A percentile compares a stretch with the other conserved stretches of the same genome.
Conservation (phyloP, 1,140 invertebrate genomes). For the Rhopalosiphum maidis region DNA sequence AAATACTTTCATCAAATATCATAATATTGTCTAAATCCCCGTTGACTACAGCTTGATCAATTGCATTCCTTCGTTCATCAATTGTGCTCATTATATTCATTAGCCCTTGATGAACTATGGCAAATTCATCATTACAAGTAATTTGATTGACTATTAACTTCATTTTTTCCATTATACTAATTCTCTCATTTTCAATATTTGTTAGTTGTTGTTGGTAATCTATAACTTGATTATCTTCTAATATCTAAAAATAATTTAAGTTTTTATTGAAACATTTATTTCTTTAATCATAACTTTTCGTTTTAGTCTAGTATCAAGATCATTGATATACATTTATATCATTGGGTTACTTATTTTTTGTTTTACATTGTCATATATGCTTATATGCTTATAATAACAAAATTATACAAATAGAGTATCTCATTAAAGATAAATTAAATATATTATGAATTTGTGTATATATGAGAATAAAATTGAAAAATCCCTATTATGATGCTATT, state of each 20-base stretch:
- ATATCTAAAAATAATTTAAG: conserved; percentile 34
- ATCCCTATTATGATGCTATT: too few species aligned
- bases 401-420: not conserved
- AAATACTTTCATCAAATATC: conserved; percentile 56
- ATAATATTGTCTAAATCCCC: conserved; percentile 53
- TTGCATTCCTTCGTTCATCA: conserved; percentile 43
- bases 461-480: too few species aligned
- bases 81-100: conserved; percentile 55
- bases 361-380: too few species aligned
- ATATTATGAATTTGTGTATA: not conserved
- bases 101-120: conserved; percentile 34
- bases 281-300: not conserved
- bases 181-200: conserved; percentile 47
- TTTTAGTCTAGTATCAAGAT: too few species aligned
- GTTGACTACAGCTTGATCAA: conserved; percentile 46
- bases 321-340: too few species aligned
- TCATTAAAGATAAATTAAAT: not conserved
- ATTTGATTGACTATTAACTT: conserved; percentile 40
- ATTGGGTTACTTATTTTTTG: too few species aligned
- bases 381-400: too few species aligned
- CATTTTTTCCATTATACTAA: conserved; percentile 50
- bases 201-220: conserved; percentile 46
- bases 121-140: conserved; percentile 41
- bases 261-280: not conserved
- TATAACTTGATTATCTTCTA: conserved; percentile 22